phyloP scores from a whole-genome alignment of 1,140 invertebrate genomes.

The Popillia japonica region DNA sequence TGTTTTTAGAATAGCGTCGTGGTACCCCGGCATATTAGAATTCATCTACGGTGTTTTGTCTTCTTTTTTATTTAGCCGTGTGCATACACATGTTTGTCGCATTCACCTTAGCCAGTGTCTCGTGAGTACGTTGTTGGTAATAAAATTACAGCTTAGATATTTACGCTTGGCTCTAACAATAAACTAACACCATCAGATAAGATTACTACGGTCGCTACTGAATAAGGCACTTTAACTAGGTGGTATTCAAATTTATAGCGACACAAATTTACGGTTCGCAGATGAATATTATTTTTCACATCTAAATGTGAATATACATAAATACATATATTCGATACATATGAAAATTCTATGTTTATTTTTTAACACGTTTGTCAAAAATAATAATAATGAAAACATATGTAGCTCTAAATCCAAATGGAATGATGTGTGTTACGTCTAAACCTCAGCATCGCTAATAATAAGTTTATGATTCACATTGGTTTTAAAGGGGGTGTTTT shows the following conservation, averaged over 20 bases:
- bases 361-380: no score
- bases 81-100: neutral
- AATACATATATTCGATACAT: no score
- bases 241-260: neutral
- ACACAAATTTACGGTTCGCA: neutral
- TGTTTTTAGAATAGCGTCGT: constrained; percentile 8
- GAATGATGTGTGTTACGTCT: no score
- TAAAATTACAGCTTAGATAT: neutral
- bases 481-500: no score
- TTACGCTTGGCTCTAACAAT: neutral
- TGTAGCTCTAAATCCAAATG: no score
- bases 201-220: neutral
- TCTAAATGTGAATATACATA: no score
- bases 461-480: no score
- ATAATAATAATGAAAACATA: no score
- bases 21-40: neutral
- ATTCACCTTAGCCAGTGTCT: neutral
- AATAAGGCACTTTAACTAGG: neutral
- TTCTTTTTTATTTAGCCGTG: neutral
- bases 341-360: no score
- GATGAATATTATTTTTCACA: no score
- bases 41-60: neutral
- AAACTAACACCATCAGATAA: neutral
- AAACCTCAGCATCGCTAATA: no score
- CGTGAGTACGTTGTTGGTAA: neutral